Conservation (phyloP, 2,797 vertebrate species). For the Knipowitschia caucasica region DNA sequence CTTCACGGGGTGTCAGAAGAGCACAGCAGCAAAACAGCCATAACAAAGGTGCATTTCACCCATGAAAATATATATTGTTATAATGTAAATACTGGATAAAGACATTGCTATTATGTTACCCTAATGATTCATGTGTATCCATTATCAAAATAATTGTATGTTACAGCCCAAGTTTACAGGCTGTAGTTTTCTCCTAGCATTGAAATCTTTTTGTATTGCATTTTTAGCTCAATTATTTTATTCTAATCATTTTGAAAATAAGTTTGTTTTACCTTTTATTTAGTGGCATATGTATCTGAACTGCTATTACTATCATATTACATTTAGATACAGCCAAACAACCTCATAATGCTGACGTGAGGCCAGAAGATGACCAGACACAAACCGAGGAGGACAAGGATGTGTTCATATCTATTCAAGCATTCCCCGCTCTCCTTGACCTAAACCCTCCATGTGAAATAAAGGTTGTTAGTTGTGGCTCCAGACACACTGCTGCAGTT, state of each 20-base stretch:
- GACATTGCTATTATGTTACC: too few relatives aligned
- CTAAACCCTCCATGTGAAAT: slow-evolving; percentile 76
- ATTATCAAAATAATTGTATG: too few relatives aligned
- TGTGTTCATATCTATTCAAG: slow-evolving; percentile 87
- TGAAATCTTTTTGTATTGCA: too few relatives aligned
- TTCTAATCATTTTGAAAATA: too few relatives aligned
- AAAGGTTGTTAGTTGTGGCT: slow-evolving; percentile 83
- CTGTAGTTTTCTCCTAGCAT: too few relatives aligned
- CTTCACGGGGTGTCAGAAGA: slow-evolving; percentile 64
- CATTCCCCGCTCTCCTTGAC: slow-evolving; percentile 89
- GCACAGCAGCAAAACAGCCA: slow-evolving; percentile 18
- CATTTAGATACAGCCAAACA: slow-evolving; percentile 20
- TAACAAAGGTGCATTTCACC: slow-evolving; percentile 30
- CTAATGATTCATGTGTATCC: too few relatives aligned
- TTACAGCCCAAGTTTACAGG: too few relatives aligned
- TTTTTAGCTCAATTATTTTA: too few relatives aligned
- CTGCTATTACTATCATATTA: background rate
- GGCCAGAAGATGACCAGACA: slow-evolving; percentile 16
- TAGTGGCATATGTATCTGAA: background rate
- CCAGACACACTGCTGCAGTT: slow-evolving; percentile 85
- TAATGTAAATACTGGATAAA: too few relatives aligned
- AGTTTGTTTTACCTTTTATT: background rate
- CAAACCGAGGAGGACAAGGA: slow-evolving; percentile 31
- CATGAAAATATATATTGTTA: too few relatives aligned
- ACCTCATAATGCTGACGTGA: slow-evolving; percentile 9